phyloP scores from a whole-genome alignment of 2,888 invertebrate genomes.

The Lapara coniferarum region DNA sequence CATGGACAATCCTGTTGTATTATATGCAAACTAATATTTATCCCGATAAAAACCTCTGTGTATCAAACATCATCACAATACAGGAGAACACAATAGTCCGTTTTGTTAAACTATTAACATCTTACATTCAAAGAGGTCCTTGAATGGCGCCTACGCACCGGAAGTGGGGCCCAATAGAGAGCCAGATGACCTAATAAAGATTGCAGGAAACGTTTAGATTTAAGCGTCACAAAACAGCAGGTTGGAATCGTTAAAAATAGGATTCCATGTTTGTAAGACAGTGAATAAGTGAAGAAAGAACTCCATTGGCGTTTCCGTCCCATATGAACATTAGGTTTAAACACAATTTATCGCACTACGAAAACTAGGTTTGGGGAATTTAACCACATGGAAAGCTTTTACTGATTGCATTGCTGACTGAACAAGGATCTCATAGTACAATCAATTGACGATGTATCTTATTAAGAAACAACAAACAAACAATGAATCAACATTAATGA shows the following conservation, averaged over 20 bases:
- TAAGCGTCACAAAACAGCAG: conserved; percentile 8
- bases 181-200: conserved; percentile 3
- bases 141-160: conserved; percentile 20
- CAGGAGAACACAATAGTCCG: background rate
- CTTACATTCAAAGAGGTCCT: conserved; percentile 7
- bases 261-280: too few species aligned
- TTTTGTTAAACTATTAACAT: conserved; percentile 1
- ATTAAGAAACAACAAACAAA: conserved; percentile 13
- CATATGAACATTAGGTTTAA: too few species aligned
- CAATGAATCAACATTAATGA: conserved; percentile 47
- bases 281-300: too few species aligned
- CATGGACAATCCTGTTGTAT: too few species aligned
- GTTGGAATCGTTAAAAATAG: background rate
- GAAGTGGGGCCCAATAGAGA: conserved; percentile 13
- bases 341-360: background rate
- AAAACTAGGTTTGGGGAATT: too few species aligned
- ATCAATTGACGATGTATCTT: background rate
- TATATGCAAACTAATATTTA: too few species aligned
- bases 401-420: too few species aligned
- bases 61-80: background rate
- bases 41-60: background rate
- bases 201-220: conserved; percentile 13
- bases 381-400: too few species aligned
- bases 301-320: too few species aligned
- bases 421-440: too few species aligned